Percentiles rank a stretch among this genome's conserved stretches.
Conservation (phyloP, 2,113 vertebrate species). For the Lathamus discolor region DNA sequence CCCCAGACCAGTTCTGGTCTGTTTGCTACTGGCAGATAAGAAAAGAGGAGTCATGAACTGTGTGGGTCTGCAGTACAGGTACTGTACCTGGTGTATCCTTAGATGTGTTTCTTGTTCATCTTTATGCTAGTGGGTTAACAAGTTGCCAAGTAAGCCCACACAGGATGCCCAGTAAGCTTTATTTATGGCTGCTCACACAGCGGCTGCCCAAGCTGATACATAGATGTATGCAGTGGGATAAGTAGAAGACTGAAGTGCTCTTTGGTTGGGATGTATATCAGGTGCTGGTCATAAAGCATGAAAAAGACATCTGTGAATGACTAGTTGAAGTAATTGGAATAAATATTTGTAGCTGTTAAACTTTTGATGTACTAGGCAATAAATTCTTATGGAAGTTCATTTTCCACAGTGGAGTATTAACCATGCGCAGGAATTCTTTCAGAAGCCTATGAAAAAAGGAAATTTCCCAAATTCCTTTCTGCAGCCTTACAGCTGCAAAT, state of each 20-base stretch:
- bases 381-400: not conserved
- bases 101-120: not conserved
- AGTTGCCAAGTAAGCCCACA: not conserved
- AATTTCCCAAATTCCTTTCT: not conserved
- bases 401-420: not conserved
- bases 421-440: not conserved
- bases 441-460: not conserved
- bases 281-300: not conserved
- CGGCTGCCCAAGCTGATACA: not conserved
- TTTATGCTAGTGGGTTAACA: not conserved
- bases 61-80: not conserved
- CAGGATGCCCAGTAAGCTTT: not conserved
- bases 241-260: not conserved
- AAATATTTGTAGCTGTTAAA: conserved; percentile 21
- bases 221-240: not conserved
- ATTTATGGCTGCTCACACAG: not conserved
- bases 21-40: not conserved
- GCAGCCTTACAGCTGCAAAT: not conserved
- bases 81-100: not conserved
- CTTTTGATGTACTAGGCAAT: not conserved
- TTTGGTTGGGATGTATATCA: not conserved
- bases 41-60: not conserved
- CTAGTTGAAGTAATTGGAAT: conserved; percentile 6
- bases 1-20: not conserved
- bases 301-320: not conserved